Base-by-base conservation (phyloP, 2,113 vertebrate genomes). In the Cnemophilus loriae region DNA sequence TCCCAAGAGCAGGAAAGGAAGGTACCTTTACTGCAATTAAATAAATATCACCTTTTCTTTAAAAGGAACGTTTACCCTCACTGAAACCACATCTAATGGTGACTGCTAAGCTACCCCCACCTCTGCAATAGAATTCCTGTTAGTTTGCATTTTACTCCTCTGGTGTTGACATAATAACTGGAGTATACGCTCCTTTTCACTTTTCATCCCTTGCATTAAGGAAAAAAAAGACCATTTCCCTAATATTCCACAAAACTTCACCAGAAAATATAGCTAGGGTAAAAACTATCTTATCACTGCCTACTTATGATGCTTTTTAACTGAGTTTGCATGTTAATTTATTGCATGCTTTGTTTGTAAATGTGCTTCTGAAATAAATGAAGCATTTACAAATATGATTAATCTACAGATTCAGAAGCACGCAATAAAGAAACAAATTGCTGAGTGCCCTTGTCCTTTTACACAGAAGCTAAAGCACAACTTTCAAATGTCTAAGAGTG, bases 331-430 rank as follows among this genome's bases (percentile, higher is more conserved):
- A 94, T 94, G 68, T 88, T 96, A 93, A 95, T 95, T 96, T 91
- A 90, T 81, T 94, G 85, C 91, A 94, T 92, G 94, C 75, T 95
- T 92, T 96, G 88, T 84, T 92, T 96, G 94, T 95, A 97, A 95
- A 96, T 95, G 96, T 95, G 87, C 78, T 97, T 97, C 92, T 93
- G 96, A 95, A 91, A 90, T 95, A 96, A 97, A 97, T 97, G 91
- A 95, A 92, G 93, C 94, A 96, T 96, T 96, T 95, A 84, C 90
- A 95, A 97, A 98, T 94, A 96, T 93, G 87, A 96, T 96, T 95
- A 93, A 96, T 96, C 89, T 93, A 88, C 84, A 94, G 90, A 97
- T 95, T 95, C 85, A 95, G 84, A 90, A 75, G 63, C 74, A 73
- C 2, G 39, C 91, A 96, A 95, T 84, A 84, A 95, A 96, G 92